Evolutionary conservation across 1,140 invertebrate genomes (phyloP).

Genomic region (Zaprionus vittiger): DNA sequence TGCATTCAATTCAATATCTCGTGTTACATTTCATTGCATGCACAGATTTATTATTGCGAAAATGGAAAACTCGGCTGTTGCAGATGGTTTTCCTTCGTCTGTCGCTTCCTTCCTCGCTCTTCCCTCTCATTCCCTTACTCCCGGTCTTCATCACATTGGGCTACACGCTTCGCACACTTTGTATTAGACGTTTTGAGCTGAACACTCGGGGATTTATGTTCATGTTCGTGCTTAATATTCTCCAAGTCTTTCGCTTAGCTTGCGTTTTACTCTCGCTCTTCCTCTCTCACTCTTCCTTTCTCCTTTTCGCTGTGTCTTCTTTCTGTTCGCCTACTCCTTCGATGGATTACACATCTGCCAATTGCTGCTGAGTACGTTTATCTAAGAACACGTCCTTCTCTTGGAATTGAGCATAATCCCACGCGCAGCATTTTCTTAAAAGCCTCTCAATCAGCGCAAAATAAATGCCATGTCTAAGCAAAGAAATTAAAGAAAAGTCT

Average conservation of each 20-base stretch:
- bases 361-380: conserved; percentile 21
- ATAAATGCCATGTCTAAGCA: neutral
- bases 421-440: neutral
- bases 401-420: neutral
- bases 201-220: conserved; percentile 43
- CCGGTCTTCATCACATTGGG: conserved; percentile 18
- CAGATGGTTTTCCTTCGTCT: conserved; percentile 45
- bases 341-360: conserved; percentile 30
- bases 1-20: conserved; percentile 81
- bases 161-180: conserved; percentile 3
- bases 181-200: conserved; percentile 21
- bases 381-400: neutral
- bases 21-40: conserved; percentile 83
- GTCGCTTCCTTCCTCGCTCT: neutral
- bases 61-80: conserved; percentile 57
- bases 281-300: neutral
- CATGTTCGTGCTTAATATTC: conserved; percentile 38
- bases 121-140: neutral
- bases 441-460: conserved; percentile 2
- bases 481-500: neutral
- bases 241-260: conserved; percentile 25
- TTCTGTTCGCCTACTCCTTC: neutral
- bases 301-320: no score
- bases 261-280: conserved; percentile 2
- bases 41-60: conserved; percentile 76